Evolutionary conservation across 2,797 vertebrate species (phyloP).

Genomic region (Thamnophis elegans): DNA sequence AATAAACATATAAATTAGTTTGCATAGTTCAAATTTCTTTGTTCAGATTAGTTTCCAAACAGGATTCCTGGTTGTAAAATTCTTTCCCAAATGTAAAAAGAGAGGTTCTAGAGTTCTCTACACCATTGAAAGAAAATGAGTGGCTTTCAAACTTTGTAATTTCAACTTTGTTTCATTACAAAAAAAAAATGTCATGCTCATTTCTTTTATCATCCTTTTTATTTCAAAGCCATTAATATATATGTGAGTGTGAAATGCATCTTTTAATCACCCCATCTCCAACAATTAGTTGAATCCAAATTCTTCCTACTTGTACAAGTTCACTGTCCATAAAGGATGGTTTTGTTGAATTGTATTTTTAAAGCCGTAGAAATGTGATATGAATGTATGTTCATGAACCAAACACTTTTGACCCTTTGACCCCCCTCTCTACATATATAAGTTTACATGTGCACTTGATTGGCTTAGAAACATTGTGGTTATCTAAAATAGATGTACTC

Average conservation of each 20-base stretch:
- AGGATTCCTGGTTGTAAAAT: neutral
- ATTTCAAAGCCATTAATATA: neutral
- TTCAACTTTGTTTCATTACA: neutral
- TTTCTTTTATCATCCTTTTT: neutral
- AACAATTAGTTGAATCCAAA: neutral
- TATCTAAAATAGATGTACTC: neutral
- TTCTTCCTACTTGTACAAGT: neutral
- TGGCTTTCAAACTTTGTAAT: neutral
- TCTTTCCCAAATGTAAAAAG: neutral
- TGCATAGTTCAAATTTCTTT: neutral
- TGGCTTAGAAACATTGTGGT: neutral
- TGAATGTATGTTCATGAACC: neutral
- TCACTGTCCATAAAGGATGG: neutral
- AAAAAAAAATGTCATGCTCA: neutral
- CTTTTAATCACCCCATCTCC: neutral
- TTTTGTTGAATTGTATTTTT: neutral
- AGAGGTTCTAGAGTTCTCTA: neutral
- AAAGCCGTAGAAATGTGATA: neutral
- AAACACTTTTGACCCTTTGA: neutral
- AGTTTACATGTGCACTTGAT: neutral
- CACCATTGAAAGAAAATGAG: neutral
- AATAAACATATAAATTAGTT: neutral
- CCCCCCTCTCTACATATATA: neutral
- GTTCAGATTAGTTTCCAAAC: neutral
- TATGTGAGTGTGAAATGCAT: neutral